phyloP scores from a whole-genome alignment of 2,113 vertebrate genomes.

The Elgaria multicarinata region DNA sequence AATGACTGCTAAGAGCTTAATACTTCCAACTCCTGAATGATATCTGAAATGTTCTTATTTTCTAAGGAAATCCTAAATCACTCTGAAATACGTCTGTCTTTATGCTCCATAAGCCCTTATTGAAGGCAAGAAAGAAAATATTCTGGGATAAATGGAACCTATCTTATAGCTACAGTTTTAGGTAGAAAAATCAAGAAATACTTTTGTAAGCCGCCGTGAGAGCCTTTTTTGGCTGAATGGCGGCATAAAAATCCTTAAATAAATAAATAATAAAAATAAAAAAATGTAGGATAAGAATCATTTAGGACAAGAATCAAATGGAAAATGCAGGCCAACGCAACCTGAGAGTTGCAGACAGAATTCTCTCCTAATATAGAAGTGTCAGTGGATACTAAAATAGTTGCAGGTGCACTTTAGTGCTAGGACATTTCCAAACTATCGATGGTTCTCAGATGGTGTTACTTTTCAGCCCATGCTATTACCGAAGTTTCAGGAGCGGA shows the following conservation, averaged over 20 bases:
- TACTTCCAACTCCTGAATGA: not conserved
- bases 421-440: not conserved
- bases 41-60: not conserved
- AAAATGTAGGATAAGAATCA: no score
- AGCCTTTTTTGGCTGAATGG: no score
- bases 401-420: not conserved
- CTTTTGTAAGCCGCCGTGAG: no score
- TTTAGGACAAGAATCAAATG: not conserved
- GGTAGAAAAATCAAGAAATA: no score
- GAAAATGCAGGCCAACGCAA: not conserved
- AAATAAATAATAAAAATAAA: no score
- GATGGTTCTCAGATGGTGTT: not conserved
- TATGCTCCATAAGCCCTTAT: not conserved
- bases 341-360: not conserved
- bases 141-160: not conserved
- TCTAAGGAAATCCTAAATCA: not conserved
- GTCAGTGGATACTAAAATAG: not conserved
- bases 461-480: not conserved
- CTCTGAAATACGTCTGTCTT: not conserved
- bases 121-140: not conserved
- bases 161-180: not conserved
- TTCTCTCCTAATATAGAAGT: not conserved
- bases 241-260: no score
- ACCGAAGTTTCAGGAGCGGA: not conserved
- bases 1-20: not conserved